Base-by-base conservation (phyloP, 2,888 invertebrate species). In the Acanthoscelides obtectus region DNA sequence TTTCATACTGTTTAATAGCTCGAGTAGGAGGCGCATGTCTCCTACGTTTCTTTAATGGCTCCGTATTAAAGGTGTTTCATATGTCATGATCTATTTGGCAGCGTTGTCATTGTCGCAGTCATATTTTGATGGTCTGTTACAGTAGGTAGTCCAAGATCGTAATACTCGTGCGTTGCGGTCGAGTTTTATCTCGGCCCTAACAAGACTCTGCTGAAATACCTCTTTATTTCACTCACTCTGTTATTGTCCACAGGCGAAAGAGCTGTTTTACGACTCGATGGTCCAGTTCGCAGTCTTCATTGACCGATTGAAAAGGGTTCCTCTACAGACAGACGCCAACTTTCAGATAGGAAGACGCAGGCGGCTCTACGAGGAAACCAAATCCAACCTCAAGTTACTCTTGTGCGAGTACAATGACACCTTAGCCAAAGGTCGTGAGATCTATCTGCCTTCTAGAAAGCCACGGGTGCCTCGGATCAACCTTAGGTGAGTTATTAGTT, bases 331-430 rank as follows among this genome's bases (percentile, higher is more conserved):
- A 75, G 69, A 75, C 5, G 76, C 76, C 4, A 74, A 78, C 19
- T 81, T 82, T 74, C 71, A 79, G 69, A 63, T 71, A 0, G 72
- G 72, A 0, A 86, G 86, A 76, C 84, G 85, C 79, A 87, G 78
- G 81, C 84, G 76, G 77, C 87, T 83, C 81, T 84, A 87, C 75
- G 80, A 85, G 19, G 80, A 86, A 64, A 84, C 88, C 69, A 82
- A 82, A n/a, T 81, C 84, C 66, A 84, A 86, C n/a, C 78, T 87
- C 21, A 83, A 84, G 72, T 80, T 83, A 82, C 83, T 91, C 69
- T 84, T 88, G 76, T 90, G 90, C 82, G 88, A 88, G 76, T 88
- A 90, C 65, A 89, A 90, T 73, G 88, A 88, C 0, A 89, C 88
- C 75, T 82, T 88, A 64, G 83, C 83, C 63, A 86, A 86, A 65